phyloP scores from a whole-genome alignment of 53 echinoderm and acorn worm species.

The Mesocentrotus franciscanus region DNA sequence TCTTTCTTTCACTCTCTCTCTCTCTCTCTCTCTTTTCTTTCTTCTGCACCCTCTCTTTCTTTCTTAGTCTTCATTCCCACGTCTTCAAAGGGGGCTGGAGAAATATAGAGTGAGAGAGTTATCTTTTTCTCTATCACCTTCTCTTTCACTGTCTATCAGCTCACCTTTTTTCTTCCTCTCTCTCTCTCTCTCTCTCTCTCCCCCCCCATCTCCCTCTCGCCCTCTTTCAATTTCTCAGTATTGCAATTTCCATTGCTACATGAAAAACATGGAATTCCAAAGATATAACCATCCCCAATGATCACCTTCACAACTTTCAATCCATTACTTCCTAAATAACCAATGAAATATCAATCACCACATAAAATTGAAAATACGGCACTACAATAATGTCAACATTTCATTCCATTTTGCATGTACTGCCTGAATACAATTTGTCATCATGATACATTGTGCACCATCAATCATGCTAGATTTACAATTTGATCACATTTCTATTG shows the following conservation, averaged over 20 bases:
- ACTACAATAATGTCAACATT: background rate
- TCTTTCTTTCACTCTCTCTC: background rate
- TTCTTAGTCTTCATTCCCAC: background rate
- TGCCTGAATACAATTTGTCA: background rate
- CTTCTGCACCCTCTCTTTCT: background rate
- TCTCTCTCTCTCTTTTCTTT: background rate
- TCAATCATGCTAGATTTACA: conserved; percentile 5
- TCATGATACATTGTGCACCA: background rate
- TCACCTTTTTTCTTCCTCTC: background rate
- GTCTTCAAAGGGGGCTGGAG: too few relatives aligned
- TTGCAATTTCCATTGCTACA: background rate
- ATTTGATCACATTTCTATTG: background rate
- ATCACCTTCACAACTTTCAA: background rate
- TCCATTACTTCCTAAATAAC: background rate
- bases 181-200: background rate
- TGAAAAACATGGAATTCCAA: background rate
- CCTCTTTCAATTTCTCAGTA: background rate
- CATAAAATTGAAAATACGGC: background rate
- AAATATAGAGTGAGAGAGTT: background rate
- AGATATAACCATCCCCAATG: background rate
- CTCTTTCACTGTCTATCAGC: background rate
- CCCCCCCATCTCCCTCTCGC: background rate
- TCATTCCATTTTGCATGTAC: background rate
- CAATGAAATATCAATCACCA: background rate
- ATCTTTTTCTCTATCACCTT: background rate